Percentiles rank a stretch among this genome's conserved stretches.
These are phyloP conservation scores for Tiliacea aurago DNA, from an alignment of 2,888 invertebrate species.

Conservation along the genomic window DNA sequence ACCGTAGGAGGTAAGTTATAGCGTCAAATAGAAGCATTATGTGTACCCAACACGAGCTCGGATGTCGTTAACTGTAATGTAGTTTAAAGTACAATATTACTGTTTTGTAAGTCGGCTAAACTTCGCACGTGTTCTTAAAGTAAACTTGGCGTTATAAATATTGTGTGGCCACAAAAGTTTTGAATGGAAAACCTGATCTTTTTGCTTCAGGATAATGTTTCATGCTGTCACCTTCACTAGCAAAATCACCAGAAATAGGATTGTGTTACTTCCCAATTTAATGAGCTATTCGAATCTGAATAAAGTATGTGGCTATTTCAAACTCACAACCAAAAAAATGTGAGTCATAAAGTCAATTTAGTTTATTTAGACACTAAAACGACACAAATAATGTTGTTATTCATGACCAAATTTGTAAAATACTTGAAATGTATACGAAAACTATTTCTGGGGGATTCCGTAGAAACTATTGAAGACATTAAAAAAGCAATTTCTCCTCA, in stretches of 20 bases:
- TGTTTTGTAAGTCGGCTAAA: slow-evolving; percentile 69
- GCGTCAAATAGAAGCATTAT: slow-evolving; percentile 63
- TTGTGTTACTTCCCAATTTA: background rate
- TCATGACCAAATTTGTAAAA: slow-evolving; percentile 6
- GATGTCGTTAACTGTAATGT: slow-evolving; percentile 67
- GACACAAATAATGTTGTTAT: background rate
- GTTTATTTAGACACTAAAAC: slow-evolving; percentile 1
- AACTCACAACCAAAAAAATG: background rate
- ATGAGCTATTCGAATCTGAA: background rate
- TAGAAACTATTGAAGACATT: slow-evolving; percentile 54
- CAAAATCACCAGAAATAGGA: background rate
- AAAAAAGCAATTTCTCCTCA: slow-evolving; percentile 54
- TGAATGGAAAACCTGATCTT: slow-evolving; percentile 36
- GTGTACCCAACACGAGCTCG: slow-evolving; percentile 49
- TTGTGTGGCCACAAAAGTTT: slow-evolving; percentile 54
- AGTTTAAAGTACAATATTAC: slow-evolving; percentile 68
- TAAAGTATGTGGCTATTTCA: background rate
- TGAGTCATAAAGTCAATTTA: background rate
- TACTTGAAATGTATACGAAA: slow-evolving; percentile 6
- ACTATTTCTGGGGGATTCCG: slow-evolving; percentile 49
- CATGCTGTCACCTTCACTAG: background rate
- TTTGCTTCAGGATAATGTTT: background rate
- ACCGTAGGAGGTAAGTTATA: slow-evolving; percentile 58
- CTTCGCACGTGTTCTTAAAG: slow-evolving; percentile 61
- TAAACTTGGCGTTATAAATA: slow-evolving; percentile 69